These are phyloP conservation scores for Thamnophis elegans DNA, from an alignment of 2,797 vertebrate species.

Conservation along the genomic window DNA sequence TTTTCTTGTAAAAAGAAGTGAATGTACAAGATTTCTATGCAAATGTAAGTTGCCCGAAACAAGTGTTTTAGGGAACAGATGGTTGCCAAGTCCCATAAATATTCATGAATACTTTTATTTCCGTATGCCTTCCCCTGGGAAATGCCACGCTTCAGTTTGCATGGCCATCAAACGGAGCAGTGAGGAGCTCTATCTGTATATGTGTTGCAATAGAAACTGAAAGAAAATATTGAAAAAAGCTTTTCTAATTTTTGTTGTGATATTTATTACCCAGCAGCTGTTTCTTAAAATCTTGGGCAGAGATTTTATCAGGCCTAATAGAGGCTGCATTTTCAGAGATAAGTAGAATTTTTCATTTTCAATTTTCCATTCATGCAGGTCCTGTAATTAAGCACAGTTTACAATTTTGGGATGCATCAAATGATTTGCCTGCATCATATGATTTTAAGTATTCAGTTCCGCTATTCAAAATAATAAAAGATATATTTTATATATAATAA, in stretches of 20 bases:
- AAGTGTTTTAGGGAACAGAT: conserved; percentile 70
- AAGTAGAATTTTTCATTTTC: conserved; percentile 17
- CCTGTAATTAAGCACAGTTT: conserved; percentile 27
- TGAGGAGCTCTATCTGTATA: conserved; percentile 67
- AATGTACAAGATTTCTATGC: conserved; percentile 30
- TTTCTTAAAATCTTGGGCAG: conserved; percentile 36
- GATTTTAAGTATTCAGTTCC: not conserved
- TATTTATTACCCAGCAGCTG: conserved; percentile 64
- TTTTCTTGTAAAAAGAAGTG: conserved; percentile 53
- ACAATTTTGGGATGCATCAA: conserved; percentile 13
- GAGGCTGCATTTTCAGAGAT: conserved; percentile 1
- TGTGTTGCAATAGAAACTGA: conserved; percentile 65
- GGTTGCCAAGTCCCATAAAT: conserved; percentile 65
- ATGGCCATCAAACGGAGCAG: conserved; percentile 71
- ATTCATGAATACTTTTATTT: conserved; percentile 74
- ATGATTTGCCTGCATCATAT: fast-evolving
- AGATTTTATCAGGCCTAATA: conserved; percentile 31
- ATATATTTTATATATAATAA: not conserved
- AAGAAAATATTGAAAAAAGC: conserved; percentile 50
- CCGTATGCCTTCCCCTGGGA: conserved; percentile 70
- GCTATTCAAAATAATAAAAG: conserved; percentile 9
- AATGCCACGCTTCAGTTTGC: conserved; percentile 62
- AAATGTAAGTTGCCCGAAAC: conserved; percentile 60
- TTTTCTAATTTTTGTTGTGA: conserved; percentile 63
- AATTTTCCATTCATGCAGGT: conserved; percentile 7